These are phyloP conservation scores for Saccostrea echinata DNA, from an alignment of 1,140 invertebrate species.

Conservation along the genomic window DNA sequence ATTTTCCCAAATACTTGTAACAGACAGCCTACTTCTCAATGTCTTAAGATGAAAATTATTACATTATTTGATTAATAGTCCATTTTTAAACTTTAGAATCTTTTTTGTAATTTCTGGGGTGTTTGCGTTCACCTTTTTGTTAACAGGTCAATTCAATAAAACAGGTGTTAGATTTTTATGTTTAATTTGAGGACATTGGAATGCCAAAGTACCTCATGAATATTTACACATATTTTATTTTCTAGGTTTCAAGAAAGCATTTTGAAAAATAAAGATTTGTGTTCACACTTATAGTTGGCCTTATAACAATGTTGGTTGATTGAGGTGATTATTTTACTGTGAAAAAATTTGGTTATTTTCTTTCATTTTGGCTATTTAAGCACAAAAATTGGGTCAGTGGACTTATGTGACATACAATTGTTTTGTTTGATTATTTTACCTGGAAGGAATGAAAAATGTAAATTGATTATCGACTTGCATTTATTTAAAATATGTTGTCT, in stretches of 20 bases:
- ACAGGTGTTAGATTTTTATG: slow-evolving; percentile 14
- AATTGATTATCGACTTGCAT: slow-evolving; percentile 10
- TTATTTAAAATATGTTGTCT: neutral
- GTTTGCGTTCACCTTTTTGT: neutral
- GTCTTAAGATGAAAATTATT: too few relatives aligned
- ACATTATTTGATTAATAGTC: too few relatives aligned
- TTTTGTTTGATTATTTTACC: slow-evolving; percentile 19
- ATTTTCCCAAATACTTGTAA: too few relatives aligned
- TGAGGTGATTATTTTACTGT: neutral
- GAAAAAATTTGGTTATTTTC: neutral
- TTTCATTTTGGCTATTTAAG: slow-evolving; percentile 17
- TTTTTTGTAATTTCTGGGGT: neutral
- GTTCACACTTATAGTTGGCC: neutral
- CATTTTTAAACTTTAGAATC: too few relatives aligned
- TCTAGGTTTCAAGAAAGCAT: neutral
- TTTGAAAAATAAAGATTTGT: neutral
- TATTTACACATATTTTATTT: slow-evolving; percentile 18
- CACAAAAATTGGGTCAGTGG: slow-evolving; percentile 23
- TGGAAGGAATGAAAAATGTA: neutral
- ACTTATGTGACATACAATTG: neutral
- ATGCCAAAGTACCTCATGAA: neutral
- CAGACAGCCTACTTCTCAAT: too few relatives aligned
- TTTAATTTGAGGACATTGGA: neutral
- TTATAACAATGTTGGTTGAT: neutral
- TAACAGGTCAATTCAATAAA: neutral